Evolutionary conservation across 1,140 invertebrate genomes (phyloP), one percentile per base, ranked within the genome.

Genomic region (Danaus plexippus): DNA sequence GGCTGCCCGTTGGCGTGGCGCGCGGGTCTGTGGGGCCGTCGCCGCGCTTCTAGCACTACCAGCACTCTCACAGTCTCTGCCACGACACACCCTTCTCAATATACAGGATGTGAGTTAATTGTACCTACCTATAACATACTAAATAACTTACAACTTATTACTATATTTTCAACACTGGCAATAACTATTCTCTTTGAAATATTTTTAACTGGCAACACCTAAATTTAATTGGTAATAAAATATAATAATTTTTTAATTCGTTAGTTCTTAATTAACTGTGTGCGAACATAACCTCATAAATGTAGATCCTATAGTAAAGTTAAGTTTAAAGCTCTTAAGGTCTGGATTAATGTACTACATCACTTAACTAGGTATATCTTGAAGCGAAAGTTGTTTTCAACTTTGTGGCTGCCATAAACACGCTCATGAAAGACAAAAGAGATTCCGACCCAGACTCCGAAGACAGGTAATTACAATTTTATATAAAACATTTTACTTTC

Each of bases 361-460:
- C 53, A 59, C 44, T 42, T 57, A 57, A 57, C 32, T 70, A 88
- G 77, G 91, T 94, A 32, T 95, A 94, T 73, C 75, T 92, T 11
- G 92, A 94, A 70, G 90, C 93, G 2, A 92, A 93, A 82, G 87
- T 94, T 10, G 90, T 94, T 13, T 92, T 92, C n/a, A 94, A 94
- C 82, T 87, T 94, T 15, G 89, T 94, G 13, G 93, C 92, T 63
- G 92, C 93, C 1, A 88, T 92, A 46, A 92, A 92, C 71, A 83
- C 93, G 1, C 70, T 94, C 18, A 88, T 84, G 78, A 80, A 78
- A 63, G 69, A 84, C 52, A 69, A 65, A 15, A 69, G 67, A 46
- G 63, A 73, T 8, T 60, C 44, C 10, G 77, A 81, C 32, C 75
- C 80, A 9, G 70, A 63, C 22, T 59, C 62, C 9, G 72, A 80